Percentiles rank a stretch among this genome's conserved stretches.
Conservation (phyloP, 2,888 invertebrate species). For the Tetramorium bicarinatum region DNA sequence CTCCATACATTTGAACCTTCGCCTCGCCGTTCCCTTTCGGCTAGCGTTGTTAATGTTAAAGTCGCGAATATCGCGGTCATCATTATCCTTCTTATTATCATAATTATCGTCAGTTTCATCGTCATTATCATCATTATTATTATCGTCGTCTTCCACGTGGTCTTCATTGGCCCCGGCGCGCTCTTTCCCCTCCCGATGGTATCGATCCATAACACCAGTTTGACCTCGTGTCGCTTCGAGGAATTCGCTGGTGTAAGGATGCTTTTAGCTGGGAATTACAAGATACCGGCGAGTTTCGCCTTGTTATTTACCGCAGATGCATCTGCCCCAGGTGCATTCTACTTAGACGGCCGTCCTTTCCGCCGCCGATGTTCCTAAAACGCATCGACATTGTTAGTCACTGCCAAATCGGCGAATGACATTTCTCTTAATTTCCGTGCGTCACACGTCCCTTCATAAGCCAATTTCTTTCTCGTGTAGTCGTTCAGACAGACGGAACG, state of each 20-base stretch:
- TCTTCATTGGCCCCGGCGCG: slow-evolving; percentile 18
- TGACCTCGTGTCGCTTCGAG: slow-evolving; percentile 48
- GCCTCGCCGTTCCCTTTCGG: background rate
- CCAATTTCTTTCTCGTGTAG: background rate
- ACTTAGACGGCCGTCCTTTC: background rate
- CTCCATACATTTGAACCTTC: slow-evolving; percentile 6
- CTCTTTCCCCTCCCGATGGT: slow-evolving; percentile 4
- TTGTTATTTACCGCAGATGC: slow-evolving; percentile 31
- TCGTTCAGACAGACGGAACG: background rate
- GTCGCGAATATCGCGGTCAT: slow-evolving; percentile 31
- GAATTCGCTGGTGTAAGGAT: slow-evolving; percentile 27
- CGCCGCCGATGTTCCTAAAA: background rate
- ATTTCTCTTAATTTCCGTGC: background rate
- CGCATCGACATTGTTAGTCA: background rate
- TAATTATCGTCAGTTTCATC: slow-evolving; percentile 43
- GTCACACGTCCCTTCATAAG: background rate
- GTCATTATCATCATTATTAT: slow-evolving; percentile 33
- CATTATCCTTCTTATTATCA: slow-evolving; percentile 42
- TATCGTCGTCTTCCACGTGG: slow-evolving; percentile 21
- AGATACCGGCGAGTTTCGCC: slow-evolving; percentile 17
- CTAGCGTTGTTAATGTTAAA: slow-evolving; percentile 30
- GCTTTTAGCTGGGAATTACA: slow-evolving; percentile 42
- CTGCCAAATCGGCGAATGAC: slow-evolving; percentile 1
- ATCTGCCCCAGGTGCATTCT: slow-evolving; percentile 38
- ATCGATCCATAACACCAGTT: slow-evolving; percentile 52